Percentiles rank a stretch among this genome's conserved stretches.
phyloP scores from a whole-genome alignment of 2,888 invertebrate species.

The Boloria euphrosyne region DNA sequence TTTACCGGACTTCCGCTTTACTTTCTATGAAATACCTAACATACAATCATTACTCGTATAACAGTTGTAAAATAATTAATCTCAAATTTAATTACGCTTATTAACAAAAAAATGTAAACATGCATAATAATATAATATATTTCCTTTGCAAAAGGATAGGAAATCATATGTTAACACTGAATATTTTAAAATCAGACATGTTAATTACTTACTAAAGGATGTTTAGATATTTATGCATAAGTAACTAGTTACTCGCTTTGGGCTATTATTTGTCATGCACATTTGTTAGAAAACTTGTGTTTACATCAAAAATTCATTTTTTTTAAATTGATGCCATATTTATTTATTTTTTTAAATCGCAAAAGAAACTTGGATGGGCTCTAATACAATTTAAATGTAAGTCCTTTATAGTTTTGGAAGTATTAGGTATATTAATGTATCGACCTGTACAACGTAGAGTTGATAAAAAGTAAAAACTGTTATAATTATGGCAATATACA shows the following conservation, averaged over 20 bases:
- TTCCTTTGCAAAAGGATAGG: constrained; percentile 8
- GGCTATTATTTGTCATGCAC: too few species aligned
- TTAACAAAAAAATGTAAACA: not conserved
- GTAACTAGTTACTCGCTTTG: too few species aligned
- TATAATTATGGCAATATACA: not conserved
- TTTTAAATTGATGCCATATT: too few species aligned
- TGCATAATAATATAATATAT: not conserved
- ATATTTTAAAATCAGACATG: constrained; percentile 6
- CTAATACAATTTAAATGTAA: too few species aligned
- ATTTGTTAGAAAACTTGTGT: too few species aligned
- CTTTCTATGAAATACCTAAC: not conserved
- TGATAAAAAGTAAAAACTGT: not conserved
- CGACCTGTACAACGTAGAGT: too few species aligned
- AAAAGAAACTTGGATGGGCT: too few species aligned
- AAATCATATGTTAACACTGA: constrained; percentile 8
- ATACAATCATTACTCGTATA: not conserved
- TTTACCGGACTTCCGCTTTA: constrained; percentile 12
- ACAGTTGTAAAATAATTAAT: constrained; percentile 1
- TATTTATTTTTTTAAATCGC: too few species aligned
- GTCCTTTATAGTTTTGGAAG: too few species aligned
- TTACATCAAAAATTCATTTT: too few species aligned
- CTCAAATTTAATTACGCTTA: not conserved
- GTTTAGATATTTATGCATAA: not conserved
- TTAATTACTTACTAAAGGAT: constrained; percentile 7
- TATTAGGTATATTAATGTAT: too few species aligned